Base-by-base conservation (phyloP, 2,113 vertebrate genomes). In the Lepus europaeus region DNA sequence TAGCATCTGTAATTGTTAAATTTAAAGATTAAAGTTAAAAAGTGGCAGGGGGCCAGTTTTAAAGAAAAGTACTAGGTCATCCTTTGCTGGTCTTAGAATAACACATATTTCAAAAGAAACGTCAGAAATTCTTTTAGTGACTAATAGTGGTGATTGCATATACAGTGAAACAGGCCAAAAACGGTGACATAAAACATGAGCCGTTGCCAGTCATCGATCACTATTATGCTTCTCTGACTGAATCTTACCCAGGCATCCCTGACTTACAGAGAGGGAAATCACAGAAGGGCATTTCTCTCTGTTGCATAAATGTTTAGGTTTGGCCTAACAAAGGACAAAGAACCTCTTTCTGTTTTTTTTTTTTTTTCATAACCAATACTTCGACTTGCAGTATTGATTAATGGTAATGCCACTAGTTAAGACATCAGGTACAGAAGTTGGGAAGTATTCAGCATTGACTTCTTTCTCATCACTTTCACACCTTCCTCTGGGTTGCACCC, bases 261-360 rank as follows among this genome's bases (percentile, higher is more conserved):
- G 45, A 92, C 27, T 96, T 95, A 29, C 23, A 85, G 93, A 90
- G 73, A 39, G 81, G 86, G 70, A 93, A 93, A 82, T 45, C 64
- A 73, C 77, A 92, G 72, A 97, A 87, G 66, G 31, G 22, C 61
- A 72, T 89, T 91, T 96, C 61, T 96, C 87, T 93, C 87, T 95
- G 63, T 91, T 91, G 69, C 69, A 74, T 68, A 97, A 93, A 97
- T 70, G 51, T 97, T 97, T 91, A 68, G 78, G 53, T 83, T 97
- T 94, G 68, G 90, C 61, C 88, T 96, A 95, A 96, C 87, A 97
- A 94, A 94, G 90, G 51, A 92, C 94, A 96, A 97, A 96, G 94
- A 89, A 81, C 22, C 17, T 53, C 68, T 91, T 93, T 92, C 74
- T 93, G 63, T 14, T 56, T 56, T 56, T 59, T 59, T 56, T 61